Evolutionary conservation across 2,113 vertebrate species (phyloP).

Genomic region (Capreolus pygargus): DNA sequence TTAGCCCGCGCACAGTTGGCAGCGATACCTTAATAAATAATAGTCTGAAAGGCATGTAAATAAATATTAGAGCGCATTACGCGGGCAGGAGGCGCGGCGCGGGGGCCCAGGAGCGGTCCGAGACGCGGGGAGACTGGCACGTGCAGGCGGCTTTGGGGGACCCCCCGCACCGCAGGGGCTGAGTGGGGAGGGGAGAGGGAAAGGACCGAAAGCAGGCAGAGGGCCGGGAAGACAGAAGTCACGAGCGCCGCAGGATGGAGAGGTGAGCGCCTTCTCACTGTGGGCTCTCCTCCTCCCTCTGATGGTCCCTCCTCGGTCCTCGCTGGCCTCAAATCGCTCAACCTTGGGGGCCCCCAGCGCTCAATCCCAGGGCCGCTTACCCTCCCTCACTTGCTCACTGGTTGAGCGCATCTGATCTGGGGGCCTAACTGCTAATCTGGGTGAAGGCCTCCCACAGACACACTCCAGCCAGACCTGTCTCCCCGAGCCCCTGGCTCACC

Average conservation of each 20-base stretch:
- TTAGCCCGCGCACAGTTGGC: slow-evolving; percentile 70
- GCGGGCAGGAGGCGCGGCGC: not conserved
- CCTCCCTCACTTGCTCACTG: not conserved
- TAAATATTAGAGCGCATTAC: slow-evolving; percentile 68
- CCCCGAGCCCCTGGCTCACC: not conserved
- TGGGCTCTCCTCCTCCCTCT: too few relatives aligned
- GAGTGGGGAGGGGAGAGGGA: not conserved
- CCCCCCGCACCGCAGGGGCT: not conserved
- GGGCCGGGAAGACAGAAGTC: too few relatives aligned
- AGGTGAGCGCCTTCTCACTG: not conserved
- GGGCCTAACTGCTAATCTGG: not conserved
- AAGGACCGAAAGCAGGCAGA: not conserved
- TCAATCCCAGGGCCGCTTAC: not conserved
- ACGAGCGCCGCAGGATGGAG: too few relatives aligned
- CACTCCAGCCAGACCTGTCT: not conserved
- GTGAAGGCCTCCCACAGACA: accelerated
- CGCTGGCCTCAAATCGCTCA: not conserved
- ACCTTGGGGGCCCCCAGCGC: not conserved
- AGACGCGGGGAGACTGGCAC: not conserved
- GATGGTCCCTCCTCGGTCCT: not conserved
- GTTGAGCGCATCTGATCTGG: not conserved
- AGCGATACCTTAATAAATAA: slow-evolving; percentile 74
- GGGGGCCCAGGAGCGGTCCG: not conserved
- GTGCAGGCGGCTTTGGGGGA: accelerated
- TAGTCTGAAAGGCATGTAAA: slow-evolving; percentile 65